Evolutionary conservation across 2,888 invertebrate species (phyloP), one percentile per base, ranked within the genome.

Genomic region (Yponomeuta evonymella): DNA sequence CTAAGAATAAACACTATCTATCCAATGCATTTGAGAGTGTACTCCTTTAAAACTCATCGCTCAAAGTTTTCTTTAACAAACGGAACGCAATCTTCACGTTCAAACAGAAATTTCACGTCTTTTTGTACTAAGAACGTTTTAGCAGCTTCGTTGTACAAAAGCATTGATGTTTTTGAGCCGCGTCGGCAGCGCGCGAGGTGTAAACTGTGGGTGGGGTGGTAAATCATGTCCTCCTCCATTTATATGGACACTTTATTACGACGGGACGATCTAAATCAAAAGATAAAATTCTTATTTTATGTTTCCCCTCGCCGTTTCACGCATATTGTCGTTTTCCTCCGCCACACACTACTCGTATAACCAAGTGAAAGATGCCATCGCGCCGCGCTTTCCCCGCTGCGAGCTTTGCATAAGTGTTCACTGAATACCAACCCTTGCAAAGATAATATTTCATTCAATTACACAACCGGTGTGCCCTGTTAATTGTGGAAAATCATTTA

Each of bases 211-310:
- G 86, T 85, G 80, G 76, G 80, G 82, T 82, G 83, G 83, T 90
- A 90, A 90, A 90, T 90, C 90, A 90, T 85, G 87, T 88, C 88
- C 84, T 82, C 81, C 85, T 87, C 89, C 88, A 88, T 90, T 90
- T 90, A 90, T 88, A 89, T 88, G 87, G 90, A 90, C 89, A 90
- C 88, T 90, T 91, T 90, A 90, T 89, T 90, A 88, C 89, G 85
- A 86, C 83, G 87, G 83, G 85, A 86, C 84, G 85, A 88, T 89
- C 88, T 90, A 90, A 91, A 91, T 91, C 91, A 90, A 90, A 90
- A 91, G 89, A 91, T 90, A 90, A 90, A 91, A 90, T 87, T 87
- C 85, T 88, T 89, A 89, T 90, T 90, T 90, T 87, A 89, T 87
- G 84, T 87, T 88, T 86, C 85, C 87, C 85, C 83, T 85, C 83